Evolutionary conservation across 2,888 invertebrate species (phyloP).

Genomic region (Yponomeuta plumbellus): DNA sequence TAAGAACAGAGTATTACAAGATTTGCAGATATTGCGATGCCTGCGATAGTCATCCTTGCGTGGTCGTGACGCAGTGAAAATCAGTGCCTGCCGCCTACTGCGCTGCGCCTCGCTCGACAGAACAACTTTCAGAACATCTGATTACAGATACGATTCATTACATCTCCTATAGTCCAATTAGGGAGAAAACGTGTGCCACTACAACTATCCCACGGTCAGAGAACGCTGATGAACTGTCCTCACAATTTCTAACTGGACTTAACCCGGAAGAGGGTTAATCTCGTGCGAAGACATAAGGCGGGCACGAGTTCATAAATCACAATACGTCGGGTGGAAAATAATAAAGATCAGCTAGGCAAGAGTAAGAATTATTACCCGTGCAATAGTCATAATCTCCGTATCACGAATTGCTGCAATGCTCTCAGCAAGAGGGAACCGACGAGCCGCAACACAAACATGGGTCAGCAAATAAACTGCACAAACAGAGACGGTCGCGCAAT

Average conservation of each 20-base stretch:
- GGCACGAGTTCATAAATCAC: neutral
- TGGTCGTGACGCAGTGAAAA: neutral
- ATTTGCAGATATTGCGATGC: neutral
- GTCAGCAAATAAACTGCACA: conserved; percentile 45
- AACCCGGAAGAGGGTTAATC: neutral
- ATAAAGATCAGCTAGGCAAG: neutral
- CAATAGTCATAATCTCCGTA: conserved; percentile 7
- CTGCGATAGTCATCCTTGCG: neutral
- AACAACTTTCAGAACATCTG: conserved; percentile 14
- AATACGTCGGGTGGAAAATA: neutral
- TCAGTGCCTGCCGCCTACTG: neutral
- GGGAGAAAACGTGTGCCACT: conserved; percentile 12
- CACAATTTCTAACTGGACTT: neutral
- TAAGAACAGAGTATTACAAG: neutral
- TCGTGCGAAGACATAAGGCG: neutral
- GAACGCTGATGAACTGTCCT: conserved; percentile 3
- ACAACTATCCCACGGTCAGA: conserved; percentile 2
- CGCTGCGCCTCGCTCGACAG: neutral
- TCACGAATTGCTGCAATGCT: conserved; percentile 11
- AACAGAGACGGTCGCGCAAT: conserved; percentile 44
- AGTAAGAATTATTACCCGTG: neutral
- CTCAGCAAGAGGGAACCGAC: neutral
- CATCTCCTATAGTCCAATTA: conserved; percentile 14
- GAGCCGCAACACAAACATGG: conserved; percentile 48
- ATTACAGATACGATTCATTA: conserved; percentile 16